These are phyloP conservation scores for Choristoneura fumiferana DNA, from an alignment of 1,140 invertebrate species.

Conservation along the genomic window DNA sequence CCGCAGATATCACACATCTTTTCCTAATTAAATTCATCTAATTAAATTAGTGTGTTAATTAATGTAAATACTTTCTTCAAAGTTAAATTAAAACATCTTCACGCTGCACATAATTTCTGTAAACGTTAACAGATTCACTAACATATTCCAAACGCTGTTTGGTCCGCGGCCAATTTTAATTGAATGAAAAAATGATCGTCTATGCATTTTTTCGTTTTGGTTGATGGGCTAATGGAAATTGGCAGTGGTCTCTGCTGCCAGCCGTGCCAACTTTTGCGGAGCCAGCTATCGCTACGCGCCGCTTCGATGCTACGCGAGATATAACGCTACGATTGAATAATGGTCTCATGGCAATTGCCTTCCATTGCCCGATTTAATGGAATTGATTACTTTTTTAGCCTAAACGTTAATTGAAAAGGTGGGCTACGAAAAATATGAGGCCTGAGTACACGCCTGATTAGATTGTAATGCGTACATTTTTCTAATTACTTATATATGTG, in stretches of 20 bases:
- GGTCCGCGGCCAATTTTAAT: conserved; percentile 75
- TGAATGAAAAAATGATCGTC: conserved; percentile 78
- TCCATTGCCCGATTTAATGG: conserved; percentile 39
- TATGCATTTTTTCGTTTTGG: conserved; percentile 77
- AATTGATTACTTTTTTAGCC: conserved; percentile 39
- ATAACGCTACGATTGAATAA: conserved; percentile 75
- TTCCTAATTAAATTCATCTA: too few relatives aligned
- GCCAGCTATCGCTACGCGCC: conserved; percentile 71
- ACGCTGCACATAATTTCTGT: not conserved
- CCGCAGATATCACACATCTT: too few relatives aligned
- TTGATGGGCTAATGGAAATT: conserved; percentile 78
- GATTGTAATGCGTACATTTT: too few relatives aligned
- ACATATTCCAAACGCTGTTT: conserved; percentile 37
- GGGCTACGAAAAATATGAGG: not conserved
- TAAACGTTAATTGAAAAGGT: conserved; percentile 11
- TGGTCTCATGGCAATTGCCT: conserved; percentile 62
- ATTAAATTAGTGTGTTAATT: too few relatives aligned
- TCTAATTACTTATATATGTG: too few relatives aligned
- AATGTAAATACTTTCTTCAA: too few relatives aligned
- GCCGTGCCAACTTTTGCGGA: conserved; percentile 75
- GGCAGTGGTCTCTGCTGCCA: conserved; percentile 68
- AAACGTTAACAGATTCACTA: conserved; percentile 10
- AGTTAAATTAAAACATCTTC: too few relatives aligned
- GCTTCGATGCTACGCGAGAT: conserved; percentile 63
- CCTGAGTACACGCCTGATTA: too few relatives aligned